Base-by-base conservation (phyloP, 1,140 invertebrate species). In the Stegodyphus mimosarum region DNA sequence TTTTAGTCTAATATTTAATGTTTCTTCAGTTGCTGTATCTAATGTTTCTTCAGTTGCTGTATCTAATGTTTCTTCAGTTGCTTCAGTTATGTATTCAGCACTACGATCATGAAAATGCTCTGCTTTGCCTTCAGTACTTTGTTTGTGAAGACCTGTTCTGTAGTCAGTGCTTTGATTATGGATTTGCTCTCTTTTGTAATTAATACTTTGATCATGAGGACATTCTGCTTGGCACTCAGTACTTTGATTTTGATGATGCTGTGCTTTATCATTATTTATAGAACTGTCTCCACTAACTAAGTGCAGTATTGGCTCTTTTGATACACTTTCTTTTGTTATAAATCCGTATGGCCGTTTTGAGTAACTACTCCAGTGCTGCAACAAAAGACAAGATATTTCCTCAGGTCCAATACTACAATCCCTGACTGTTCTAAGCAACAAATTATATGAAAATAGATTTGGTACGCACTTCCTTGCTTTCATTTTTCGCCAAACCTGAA, bases 401-500 rank as follows among this genome's bases (percentile, higher is more conserved):
- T 86, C 18, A 0, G 87, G 60, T n/a, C 95, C 96, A 86, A 96
- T 91, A 70, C 93, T 92, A 91, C 95, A 97, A 88, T 98, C 95
- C 87, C 94, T 93, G 0, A 94, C 93, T 89, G 93, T 93, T 88
- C 94, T 91, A 6, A 98, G 88, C 88, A 98, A 90, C 48, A 97
- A 91, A 93, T 97, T 97, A 88, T 95, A 98, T 7, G 93, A 93
- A 87, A 92, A 94, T 84, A 95, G 90, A 89, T 93, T 76, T 4
- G 95, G 95, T 74, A 90, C 92, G 6, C 96, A 91, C 70, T 91
- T 92, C 87, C 92, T 91, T 78, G 91, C 88, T 52, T 93, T 89
- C 94, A 98, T 95, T 91, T 95, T 94, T 71, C 94, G 93, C 95
- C 96, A 98, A n/a, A 96, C 90, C 92, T 93, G 76, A 7, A 88